These are phyloP conservation scores for Drosophila ficusphila DNA, from an alignment of 1,140 invertebrate genomes.

Conservation along the genomic window DNA sequence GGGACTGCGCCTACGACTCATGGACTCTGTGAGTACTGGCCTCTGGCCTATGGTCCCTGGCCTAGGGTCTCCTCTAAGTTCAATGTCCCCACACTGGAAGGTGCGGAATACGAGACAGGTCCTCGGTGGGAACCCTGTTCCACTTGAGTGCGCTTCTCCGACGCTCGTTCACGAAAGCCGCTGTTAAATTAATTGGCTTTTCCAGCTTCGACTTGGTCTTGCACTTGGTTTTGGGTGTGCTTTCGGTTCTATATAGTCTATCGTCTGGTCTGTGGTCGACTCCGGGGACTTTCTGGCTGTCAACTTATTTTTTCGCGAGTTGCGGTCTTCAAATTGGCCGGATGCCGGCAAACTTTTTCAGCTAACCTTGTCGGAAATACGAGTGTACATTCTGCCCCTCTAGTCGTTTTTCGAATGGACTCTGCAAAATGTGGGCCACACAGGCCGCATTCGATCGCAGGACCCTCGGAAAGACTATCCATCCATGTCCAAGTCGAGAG, in stretches of 20 bases:
- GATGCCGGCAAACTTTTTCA: conserved; percentile 21
- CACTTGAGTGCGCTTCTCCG: conserved; percentile 55
- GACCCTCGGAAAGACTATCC: conserved; percentile 4
- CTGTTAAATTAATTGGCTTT: conserved; percentile 82
- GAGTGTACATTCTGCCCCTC: too few species aligned
- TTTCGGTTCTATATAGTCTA: background rate
- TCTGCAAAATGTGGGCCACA: background rate
- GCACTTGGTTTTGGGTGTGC: background rate
- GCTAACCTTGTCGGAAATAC: conserved; percentile 4
- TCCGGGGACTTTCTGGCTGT: conserved; percentile 33
- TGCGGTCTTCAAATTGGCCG: conserved; percentile 26
- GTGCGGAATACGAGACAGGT: conserved; percentile 32
- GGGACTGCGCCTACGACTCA: conserved; percentile 27
- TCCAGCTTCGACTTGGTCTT: conserved; percentile 36
- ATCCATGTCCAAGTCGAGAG: conserved; percentile 42
- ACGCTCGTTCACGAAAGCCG: conserved; percentile 57
- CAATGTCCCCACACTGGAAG: conserved; percentile 23
- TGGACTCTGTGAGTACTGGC: background rate
- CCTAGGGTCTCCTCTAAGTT: conserved; percentile 1
- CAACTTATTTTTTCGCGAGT: conserved; percentile 61
- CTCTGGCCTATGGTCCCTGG: background rate
- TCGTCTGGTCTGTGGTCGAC: conserved; percentile 1
- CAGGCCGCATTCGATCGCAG: conserved; percentile 29
- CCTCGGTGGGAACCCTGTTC: conserved; percentile 34
- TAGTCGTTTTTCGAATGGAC: background rate